These are phyloP conservation scores for Ciconia stormi DNA, from an alignment of 2,113 vertebrate species.

Conservation along the genomic window DNA sequence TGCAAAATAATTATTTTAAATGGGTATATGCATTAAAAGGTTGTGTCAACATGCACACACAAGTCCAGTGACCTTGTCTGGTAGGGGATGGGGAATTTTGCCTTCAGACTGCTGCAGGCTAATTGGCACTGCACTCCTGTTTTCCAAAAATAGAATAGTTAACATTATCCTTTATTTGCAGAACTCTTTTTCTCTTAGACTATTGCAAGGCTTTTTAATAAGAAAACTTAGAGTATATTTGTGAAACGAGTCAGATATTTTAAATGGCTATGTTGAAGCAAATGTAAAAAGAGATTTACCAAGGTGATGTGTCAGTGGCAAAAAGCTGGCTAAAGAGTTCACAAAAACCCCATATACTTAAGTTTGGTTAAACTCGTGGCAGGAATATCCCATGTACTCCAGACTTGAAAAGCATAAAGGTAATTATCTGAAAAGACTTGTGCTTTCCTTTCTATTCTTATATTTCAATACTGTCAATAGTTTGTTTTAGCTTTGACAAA, in stretches of 20 bases:
- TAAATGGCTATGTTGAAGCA: not conserved
- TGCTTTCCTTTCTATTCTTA: not conserved
- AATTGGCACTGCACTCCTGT: not conserved
- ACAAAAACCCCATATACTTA: not conserved
- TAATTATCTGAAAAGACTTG: not conserved
- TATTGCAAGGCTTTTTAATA: not conserved
- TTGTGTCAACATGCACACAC: not conserved
- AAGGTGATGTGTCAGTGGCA: not conserved
- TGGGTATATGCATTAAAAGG: not conserved
- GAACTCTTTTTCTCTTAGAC: not conserved
- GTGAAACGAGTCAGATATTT: not conserved
- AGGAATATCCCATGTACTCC: not conserved
- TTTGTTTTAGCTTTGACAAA: not conserved
- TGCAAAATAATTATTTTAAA: constrained; percentile 26
- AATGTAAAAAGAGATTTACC: not conserved
- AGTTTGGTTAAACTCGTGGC: not conserved
- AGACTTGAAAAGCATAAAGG: not conserved
- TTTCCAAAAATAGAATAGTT: constrained; percentile 11
- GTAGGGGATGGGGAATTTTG: not conserved
- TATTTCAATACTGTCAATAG: not conserved
- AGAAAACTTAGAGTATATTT: not conserved
- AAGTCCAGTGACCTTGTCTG: not conserved
- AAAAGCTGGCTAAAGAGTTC: not conserved
- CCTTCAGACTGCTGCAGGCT: not conserved
- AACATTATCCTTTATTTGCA: not conserved